Evolutionary conservation across 2,888 invertebrate genomes (phyloP).

Genomic region (Arctia plantaginis): DNA sequence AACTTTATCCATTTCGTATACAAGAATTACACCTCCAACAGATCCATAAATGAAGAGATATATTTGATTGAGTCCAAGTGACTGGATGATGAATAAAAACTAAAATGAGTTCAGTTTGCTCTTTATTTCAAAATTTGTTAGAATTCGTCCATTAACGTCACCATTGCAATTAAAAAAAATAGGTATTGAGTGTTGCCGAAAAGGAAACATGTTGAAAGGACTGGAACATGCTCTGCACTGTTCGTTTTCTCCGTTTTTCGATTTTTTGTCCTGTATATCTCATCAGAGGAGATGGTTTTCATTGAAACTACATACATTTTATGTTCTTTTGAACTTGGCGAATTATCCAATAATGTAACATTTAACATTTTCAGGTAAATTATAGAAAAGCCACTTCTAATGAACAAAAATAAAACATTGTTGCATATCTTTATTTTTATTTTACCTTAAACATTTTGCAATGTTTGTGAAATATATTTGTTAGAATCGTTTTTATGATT

Average conservation of each 20-base stretch:
- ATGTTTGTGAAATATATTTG: not conserved
- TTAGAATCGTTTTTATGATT: not conserved
- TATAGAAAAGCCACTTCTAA: not conserved
- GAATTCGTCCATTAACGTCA: not conserved
- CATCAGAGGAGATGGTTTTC: not conserved
- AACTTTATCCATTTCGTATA: constrained; percentile 29
- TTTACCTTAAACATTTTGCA: not conserved
- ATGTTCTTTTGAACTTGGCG: not conserved
- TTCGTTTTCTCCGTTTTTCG: not conserved
- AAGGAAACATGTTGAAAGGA: not conserved
- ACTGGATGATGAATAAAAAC: not conserved
- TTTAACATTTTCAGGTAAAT: too few relatives aligned
- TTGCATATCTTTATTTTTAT: not conserved
- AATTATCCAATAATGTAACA: not conserved
- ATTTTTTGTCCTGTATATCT: not conserved
- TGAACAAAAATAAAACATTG: not conserved
- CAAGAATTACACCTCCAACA: not conserved
- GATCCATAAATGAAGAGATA: not conserved
- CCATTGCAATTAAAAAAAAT: not conserved
- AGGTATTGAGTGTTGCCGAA: not conserved
- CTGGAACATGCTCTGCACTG: too few relatives aligned
- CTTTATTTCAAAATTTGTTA: not conserved
- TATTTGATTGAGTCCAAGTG: not conserved
- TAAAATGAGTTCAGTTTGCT: not conserved
- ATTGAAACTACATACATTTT: not conserved